phyloP scores from a whole-genome alignment of 2,888 invertebrate genomes.

The Athalia cordata region DNA sequence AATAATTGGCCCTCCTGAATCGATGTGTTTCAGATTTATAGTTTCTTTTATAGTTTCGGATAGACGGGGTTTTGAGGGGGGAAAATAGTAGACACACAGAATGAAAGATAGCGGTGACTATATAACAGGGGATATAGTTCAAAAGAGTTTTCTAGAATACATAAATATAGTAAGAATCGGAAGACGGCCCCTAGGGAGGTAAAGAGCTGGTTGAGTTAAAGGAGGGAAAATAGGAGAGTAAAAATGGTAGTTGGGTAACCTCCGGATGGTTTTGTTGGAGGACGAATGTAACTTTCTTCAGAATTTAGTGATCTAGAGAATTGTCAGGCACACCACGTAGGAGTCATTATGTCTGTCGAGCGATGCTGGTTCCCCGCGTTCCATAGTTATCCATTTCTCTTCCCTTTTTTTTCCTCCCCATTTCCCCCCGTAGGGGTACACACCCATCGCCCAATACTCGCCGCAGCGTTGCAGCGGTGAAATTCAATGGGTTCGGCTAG shows the following conservation, averaged over 20 bases:
- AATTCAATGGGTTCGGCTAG: constrained; percentile 1
- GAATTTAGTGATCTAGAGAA: constrained; percentile 18
- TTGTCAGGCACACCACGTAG: constrained; percentile 29
- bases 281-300: constrained; percentile 15
- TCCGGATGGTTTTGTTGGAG: neutral
- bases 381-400: constrained; percentile 1
- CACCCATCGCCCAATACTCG: neutral
- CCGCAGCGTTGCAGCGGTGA: neutral
- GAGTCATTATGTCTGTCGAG: constrained; percentile 31
- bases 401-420: too few species aligned
- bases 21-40: too few species aligned
- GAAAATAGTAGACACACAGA: neutral
- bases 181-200: neutral
- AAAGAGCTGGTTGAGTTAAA: too few species aligned
- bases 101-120: neutral
- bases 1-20: too few species aligned
- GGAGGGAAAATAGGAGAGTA: too few species aligned
- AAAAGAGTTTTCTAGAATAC: constrained; percentile 1
- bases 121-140: neutral
- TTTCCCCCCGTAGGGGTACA: neutral
- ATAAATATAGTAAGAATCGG: neutral
- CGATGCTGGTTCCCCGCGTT: neutral
- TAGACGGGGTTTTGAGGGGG: too few species aligned
- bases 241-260: too few species aligned
- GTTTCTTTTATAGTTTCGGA: too few species aligned